Conservation (phyloP, 2,888 invertebrate genomes). For the Tachina lurida region DNA sequence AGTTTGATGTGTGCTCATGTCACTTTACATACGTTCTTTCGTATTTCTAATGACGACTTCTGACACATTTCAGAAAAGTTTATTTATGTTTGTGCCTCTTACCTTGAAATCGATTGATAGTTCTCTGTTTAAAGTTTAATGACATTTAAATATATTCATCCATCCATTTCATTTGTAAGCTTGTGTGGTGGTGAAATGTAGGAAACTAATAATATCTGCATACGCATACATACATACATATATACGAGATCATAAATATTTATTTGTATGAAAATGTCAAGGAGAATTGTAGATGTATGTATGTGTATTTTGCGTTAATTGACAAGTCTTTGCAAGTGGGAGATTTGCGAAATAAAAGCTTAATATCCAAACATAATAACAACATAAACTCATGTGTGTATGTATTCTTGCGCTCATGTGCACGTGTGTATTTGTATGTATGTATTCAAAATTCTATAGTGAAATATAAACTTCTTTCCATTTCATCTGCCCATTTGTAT, state of each 20-base stretch:
- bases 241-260: not conserved
- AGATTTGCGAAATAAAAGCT: slow-evolving; percentile 52
- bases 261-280: not conserved
- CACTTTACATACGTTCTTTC: not conserved
- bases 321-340: slow-evolving; percentile 65
- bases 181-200: slow-evolving; percentile 24
- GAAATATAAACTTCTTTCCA: slow-evolving; percentile 21
- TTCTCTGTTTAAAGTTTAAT: too few relatives aligned
- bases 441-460: slow-evolving; percentile 7
- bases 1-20: too few relatives aligned
- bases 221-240: not conserved
- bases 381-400: not conserved
- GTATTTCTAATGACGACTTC: slow-evolving; percentile 1
- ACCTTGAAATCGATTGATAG: not conserved
- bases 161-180: not conserved
- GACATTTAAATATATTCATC: too few relatives aligned
- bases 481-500: slow-evolving; percentile 34
- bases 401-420: not conserved
- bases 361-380: slow-evolving; percentile 41
- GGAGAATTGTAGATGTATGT: slow-evolving; percentile 26
- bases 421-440: not conserved
- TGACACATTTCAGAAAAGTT: slow-evolving; percentile 6
- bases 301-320: slow-evolving; percentile 63
- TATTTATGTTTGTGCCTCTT: not conserved
- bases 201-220: not conserved